A percentile compares a stretch with the other conserved stretches of the same genome.
Evolutionary conservation across 2,113 vertebrate species (phyloP).

Genomic region (Antechinus flavipes): DNA sequence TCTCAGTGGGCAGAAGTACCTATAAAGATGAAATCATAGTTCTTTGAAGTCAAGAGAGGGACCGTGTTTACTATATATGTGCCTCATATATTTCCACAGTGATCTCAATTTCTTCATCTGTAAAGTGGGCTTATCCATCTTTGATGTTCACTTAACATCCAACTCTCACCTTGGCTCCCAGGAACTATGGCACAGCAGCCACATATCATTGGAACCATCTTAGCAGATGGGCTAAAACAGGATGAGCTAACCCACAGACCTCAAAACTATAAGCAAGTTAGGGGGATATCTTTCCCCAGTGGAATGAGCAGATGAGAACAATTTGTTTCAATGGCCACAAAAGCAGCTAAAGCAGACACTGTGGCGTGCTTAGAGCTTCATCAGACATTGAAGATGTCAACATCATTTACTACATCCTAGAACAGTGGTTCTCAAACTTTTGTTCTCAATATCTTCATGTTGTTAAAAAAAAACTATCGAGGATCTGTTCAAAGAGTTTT

Average conservation of each 20-base stretch:
- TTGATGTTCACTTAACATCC: background rate
- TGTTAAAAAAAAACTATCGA: no score
- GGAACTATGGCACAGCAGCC: background rate
- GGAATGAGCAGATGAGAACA: background rate
- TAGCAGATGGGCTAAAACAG: background rate
- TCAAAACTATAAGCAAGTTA: background rate
- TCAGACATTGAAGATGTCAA: background rate
- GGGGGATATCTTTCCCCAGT: background rate
- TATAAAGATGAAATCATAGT: background rate
- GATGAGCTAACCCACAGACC: background rate
- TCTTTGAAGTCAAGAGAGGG: background rate
- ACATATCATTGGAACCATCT: background rate
- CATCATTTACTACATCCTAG: background rate
- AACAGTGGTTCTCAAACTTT: no score
- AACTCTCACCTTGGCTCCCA: background rate
- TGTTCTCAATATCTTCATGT: no score
- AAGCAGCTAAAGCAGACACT: background rate
- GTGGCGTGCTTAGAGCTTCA: background rate
- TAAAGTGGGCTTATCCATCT: background rate
- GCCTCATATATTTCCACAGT: background rate
- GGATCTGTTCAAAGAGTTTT: no score
- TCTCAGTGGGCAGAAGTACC: background rate
- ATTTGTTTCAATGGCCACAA: background rate
- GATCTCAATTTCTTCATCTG: background rate
- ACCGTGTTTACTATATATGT: background rate